Evolutionary conservation across 1,140 invertebrate genomes (phyloP), one percentile per base, ranked within the genome.

Genomic region (Brachionus koreanus): DNA sequence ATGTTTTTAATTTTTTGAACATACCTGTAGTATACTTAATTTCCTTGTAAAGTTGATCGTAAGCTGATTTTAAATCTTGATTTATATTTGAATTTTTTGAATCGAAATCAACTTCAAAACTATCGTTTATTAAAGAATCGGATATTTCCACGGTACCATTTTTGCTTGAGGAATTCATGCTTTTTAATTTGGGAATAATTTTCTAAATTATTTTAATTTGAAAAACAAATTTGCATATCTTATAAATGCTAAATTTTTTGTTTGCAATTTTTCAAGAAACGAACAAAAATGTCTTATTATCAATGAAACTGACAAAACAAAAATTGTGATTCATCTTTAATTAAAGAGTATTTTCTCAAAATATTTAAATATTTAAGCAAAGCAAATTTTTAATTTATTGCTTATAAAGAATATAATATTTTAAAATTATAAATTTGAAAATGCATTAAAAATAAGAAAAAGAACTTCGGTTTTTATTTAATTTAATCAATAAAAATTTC

Each of bases 21-120:
- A 13, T 46, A 49, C 69, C 69, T 74, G 69, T 74, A 46, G 39
- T 74, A 23, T 13, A 74, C 25, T 74, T 74, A 74, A 74, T 74
- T 33, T 74, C 69, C 43, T 46, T 74, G 19, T 43, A 74, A 19
- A 74, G 25, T 46, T 46, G 39, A 13, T 74, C 39, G 43, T 74
- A 74, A 13, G 69, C 42, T 33, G 19, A 13, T 25, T 74, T 74
- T 9, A 74, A 9, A 57, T 57, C 49, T 57, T 57, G 49, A 7
- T 57, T 57, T 2, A 57, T 57, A 57, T 19, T 57, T 9, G 49
- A 57, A 9, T 57, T 57, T 57, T 16, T 57, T 9, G 49, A 57
- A 19, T 57, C 49, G 49, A 57, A 57, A 57, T 57, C 49, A 19
- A 57, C 19, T 57, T 57, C 49, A 23, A 57, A 57, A 5, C 49